Percentiles rank a stretch among this genome's conserved stretches.
phyloP scores from a whole-genome alignment of 2,113 vertebrate genomes.

The Trichomycterus rosablanca region DNA sequence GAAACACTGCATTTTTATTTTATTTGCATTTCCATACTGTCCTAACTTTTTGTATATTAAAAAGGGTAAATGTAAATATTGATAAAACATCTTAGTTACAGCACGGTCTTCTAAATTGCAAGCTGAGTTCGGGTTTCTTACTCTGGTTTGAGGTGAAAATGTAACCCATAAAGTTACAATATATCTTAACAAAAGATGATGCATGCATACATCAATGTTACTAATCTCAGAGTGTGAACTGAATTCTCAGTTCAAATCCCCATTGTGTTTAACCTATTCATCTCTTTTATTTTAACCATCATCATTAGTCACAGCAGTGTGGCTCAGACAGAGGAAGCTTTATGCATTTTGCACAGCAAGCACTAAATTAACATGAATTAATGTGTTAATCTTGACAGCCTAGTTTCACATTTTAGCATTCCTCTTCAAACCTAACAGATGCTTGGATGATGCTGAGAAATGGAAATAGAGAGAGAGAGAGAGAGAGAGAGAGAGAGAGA shows the following conservation, averaged over 20 bases:
- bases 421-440: constrained; percentile 53
- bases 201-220: too few relatives aligned
- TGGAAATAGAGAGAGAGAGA: background rate
- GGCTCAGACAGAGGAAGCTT: background rate
- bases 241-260: background rate
- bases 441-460: constrained; percentile 30
- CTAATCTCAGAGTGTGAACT: background rate
- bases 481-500: background rate
- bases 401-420: constrained; percentile 50
- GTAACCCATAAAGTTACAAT: background rate
- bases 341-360: background rate
- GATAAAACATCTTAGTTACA: too few relatives aligned
- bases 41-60: too few relatives aligned
- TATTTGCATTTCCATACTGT: too few relatives aligned
- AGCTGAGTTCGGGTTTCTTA: too few relatives aligned
- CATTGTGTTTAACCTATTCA: too few relatives aligned
- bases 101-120: too few relatives aligned
- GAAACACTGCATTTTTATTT: too few relatives aligned
- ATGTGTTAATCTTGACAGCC: constrained; percentile 19
- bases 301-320: background rate
- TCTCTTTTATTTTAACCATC: too few relatives aligned
- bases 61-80: too few relatives aligned
- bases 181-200: too few relatives aligned
- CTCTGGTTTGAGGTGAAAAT: constrained; percentile 2
- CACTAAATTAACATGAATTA: background rate